A percentile compares a stretch with the other conserved stretches of the same genome.
phyloP scores from a whole-genome alignment of 2,888 invertebrate species.

The Drosophila emarginata region DNA sequence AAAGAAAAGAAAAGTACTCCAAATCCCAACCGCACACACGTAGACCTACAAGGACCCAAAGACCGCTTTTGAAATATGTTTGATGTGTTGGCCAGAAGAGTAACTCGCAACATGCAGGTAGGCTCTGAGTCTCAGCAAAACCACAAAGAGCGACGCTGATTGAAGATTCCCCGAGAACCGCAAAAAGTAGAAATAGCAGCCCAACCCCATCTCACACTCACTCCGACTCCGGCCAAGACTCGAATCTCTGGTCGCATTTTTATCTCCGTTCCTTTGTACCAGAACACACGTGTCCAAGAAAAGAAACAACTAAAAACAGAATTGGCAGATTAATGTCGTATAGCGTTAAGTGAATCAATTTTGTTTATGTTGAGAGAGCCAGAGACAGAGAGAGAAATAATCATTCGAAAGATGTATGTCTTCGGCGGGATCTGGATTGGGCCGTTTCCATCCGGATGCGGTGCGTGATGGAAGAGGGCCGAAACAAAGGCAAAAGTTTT shows the following conservation, averaged over 20 bases:
- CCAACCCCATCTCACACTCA: constrained; percentile 8
- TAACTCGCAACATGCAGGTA: constrained; percentile 40
- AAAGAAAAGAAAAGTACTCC: neutral
- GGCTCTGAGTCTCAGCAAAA: constrained; percentile 3
- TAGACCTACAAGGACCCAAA: neutral
- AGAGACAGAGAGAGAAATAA: neutral
- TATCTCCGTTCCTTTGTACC: no score
- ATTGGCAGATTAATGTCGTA: constrained; percentile 55
- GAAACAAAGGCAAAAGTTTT: constrained; percentile 41
- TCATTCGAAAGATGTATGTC: neutral
- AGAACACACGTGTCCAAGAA: neutral
- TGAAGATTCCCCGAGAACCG: constrained; percentile 50
- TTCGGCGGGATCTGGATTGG: neutral
- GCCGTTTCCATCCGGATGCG: neutral
- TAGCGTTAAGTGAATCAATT: constrained; percentile 57
- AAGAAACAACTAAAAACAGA: constrained; percentile 25
- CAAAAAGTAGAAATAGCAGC: constrained; percentile 40
- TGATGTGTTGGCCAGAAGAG: constrained; percentile 32
- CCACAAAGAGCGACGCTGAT: constrained; percentile 40
- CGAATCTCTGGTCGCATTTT: neutral
- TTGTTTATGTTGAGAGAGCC: constrained; percentile 23
- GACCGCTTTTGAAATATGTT: constrained; percentile 28
- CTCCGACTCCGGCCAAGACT: no score
- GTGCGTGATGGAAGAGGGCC: neutral
- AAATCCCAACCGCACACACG: neutral